Evolutionary conservation across 2,113 vertebrate species (phyloP), one percentile per base, ranked within the genome.

Genomic region (Carassius carassius): DNA sequence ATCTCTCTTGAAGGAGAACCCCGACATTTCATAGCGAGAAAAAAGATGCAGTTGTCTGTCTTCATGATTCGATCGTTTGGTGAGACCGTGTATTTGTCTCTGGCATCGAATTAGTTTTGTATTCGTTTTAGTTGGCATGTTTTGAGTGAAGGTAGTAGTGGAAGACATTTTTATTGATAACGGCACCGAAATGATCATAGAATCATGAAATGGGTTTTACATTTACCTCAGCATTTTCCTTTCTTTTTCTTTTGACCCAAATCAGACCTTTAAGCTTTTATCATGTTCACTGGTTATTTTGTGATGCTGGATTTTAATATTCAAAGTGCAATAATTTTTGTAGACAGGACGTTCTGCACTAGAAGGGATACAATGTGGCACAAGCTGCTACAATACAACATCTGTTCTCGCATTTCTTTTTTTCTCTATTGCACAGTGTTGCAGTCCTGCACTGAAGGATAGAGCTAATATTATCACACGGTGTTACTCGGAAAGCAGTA

Each of bases 201-300:
- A 35, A 35, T 87, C 44, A 75, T 73, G 29, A n/a, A 56, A 78
- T 14, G 65, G 63, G 49, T 78, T 85, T 85, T 79, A 60, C 54
- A 25, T 81, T 80, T 51, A 72, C 29, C 37, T 75, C 58, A 11
- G 21, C 47, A 5, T 14, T 35, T 29, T 82, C 65, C 35, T 60
- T 21, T 70, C 32, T 37, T 70, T 19, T 35, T 0, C 16, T 35
- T 77, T 78, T 72, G 3, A 82, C 51, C 67, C 44, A 12, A 17
- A 23, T 75, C 37, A 83, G 65, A 81, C 25, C 23, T 69, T 82
- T 37, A 23, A 6, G 41, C 62, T 86, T 88, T 88, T 88, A 88
- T 84, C 75, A 60, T 17, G 23, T 72, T 72, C 62, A 60, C 37
- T 70, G 56, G 51, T 83, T 81, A 41, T 58, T 54, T 72, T 77